Conservation (phyloP, 2,797 vertebrate genomes). For the Odontamblyopus lacepedii region DNA sequence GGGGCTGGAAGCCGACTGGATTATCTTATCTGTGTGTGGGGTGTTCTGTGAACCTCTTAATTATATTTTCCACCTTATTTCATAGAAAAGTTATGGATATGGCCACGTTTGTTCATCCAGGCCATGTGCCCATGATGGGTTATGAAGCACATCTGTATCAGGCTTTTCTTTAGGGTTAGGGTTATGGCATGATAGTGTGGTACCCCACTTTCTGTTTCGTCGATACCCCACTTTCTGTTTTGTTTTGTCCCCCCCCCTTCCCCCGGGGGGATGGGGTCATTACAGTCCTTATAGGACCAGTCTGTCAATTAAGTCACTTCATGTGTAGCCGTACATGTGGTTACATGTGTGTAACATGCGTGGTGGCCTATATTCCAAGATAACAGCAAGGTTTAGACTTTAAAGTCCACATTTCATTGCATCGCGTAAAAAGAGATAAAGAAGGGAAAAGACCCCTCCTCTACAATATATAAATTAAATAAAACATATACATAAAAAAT, state of each 20-base stretch:
- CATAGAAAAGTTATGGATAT: slow-evolving; percentile 3
- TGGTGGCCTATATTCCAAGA: not conserved
- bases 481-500: too few relatives aligned
- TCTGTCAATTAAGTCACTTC: too few relatives aligned
- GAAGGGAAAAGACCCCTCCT: too few relatives aligned
- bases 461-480: too few relatives aligned
- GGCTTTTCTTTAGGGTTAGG: too few relatives aligned
- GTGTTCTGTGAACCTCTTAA: not conserved
- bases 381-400: not conserved
- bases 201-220: too few relatives aligned
- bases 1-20: not conserved
- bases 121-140: not conserved
- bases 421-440: too few relatives aligned
- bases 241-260: too few relatives aligned
- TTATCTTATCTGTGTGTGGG: slow-evolving; percentile 33
- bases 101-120: not conserved
- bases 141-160: not conserved
- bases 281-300: not conserved
- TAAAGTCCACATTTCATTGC: not conserved
- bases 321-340: not conserved
- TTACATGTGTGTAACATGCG: not conserved
- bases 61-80: not conserved
- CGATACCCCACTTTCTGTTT: too few relatives aligned
- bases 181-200: too few relatives aligned
- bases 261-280: too few relatives aligned